phyloP scores from a whole-genome alignment of 2,888 invertebrate genomes.

The Ferrisia virgata region DNA sequence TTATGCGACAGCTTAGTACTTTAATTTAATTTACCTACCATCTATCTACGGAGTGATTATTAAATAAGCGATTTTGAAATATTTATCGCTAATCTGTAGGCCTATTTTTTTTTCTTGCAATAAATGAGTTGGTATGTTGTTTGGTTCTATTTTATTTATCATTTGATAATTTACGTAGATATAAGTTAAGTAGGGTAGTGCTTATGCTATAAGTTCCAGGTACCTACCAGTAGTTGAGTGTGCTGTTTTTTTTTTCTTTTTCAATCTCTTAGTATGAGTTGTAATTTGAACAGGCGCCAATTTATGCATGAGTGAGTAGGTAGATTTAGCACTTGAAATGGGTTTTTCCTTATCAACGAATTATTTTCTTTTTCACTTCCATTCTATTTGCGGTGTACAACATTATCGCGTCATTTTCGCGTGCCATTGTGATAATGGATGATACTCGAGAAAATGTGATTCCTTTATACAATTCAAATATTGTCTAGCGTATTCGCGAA shows the following conservation, averaged over 20 bases:
- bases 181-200: no score
- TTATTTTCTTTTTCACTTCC: conserved; percentile 34
- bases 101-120: neutral
- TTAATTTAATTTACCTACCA: neutral
- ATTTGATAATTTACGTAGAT: no score
- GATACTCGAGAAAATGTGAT: conserved; percentile 41
- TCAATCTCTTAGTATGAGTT: neutral
- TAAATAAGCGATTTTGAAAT: neutral
- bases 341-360: conserved; percentile 34
- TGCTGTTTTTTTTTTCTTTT: no score
- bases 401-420: conserved; percentile 36
- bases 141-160: no score
- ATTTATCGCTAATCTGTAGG: neutral
- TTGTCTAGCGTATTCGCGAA: conserved; percentile 34
- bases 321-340: conserved; percentile 34
- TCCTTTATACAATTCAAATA: conserved; percentile 43
- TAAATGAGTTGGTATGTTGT: no score
- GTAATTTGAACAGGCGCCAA: conserved; percentile 41
- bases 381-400: conserved; percentile 33
- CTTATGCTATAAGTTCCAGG: no score
- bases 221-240: no score
- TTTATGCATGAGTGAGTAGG: conserved; percentile 27
- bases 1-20: neutral
- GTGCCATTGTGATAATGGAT: conserved; percentile 34
- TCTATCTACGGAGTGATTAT: neutral